Evolutionary conservation across 2,888 invertebrate species (phyloP), one percentile per base, ranked within the genome.

Genomic region (Poecilobothrus nobilitatus): DNA sequence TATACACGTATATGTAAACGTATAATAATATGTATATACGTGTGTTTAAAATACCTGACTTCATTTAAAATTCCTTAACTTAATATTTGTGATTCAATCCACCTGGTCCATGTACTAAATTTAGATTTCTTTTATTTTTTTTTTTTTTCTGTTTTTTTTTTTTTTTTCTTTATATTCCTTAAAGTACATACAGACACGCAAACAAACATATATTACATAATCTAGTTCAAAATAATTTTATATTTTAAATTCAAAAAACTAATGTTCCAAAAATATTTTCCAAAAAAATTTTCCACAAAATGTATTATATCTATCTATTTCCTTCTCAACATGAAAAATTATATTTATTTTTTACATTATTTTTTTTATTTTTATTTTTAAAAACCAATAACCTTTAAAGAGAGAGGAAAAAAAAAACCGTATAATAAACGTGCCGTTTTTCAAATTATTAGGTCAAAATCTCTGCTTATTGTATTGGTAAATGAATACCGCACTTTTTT

Each of bases 381-480:
- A 53, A 53, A 1, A 53, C 53, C 53, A 53, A 53, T 53, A 53
- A 53, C 53, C 53, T 53, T 53, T 18, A 53, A 15, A 18, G 18
- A 37, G 15, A 53, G n/a, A 53, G 53, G 53, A 53, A 53, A 53
- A 53, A 41, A 41, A 41, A 53, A 53, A 15, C 53, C 18, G 53
- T 18, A 18, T 53, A 53, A 53, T 53, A 53, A 53, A 53, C 18
- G 53, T 12, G 6, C 53, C 5, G 37, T 53, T 15, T 53, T 53
- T n/a, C 53, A 53, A 53, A 53, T 53, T 53, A 53, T 53, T 53
- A 53, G 53, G 53, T 53, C 53, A 53, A 53, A 53, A 53, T 53
- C 18, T n/a, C 15, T 53, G 53, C 53, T 53, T 53, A 53, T 15
- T 18, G 53, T 15, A 41, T 41, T 41, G 1, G 9, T 15, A 41